phyloP scores from a whole-genome alignment of 2,888 invertebrate genomes.

The Andrena marginata region DNA sequence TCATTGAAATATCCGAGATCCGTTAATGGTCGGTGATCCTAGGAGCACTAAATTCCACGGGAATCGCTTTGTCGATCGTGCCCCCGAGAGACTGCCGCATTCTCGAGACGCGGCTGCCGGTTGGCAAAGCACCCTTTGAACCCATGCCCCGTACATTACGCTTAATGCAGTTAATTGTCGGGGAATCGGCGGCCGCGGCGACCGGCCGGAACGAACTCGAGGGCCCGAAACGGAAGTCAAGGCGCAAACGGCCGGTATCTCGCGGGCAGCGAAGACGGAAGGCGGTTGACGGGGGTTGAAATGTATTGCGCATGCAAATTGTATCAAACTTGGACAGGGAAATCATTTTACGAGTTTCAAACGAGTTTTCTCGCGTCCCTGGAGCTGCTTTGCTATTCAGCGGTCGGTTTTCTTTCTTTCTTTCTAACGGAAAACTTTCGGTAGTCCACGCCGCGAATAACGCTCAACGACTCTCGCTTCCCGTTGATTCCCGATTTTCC shows the following conservation, averaged over 20 bases:
- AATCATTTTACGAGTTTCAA: conserved; percentile 56
- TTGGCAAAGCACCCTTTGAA: conserved; percentile 42
- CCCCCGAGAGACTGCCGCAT: conserved; percentile 27
- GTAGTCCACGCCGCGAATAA: neutral
- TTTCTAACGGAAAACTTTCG: conserved; percentile 7
- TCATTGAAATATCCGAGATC: neutral
- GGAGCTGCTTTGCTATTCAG: conserved; percentile 55
- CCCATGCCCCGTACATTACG: conserved; percentile 35
- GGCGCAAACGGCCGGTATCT: neutral
- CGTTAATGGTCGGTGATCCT: conserved; percentile 17
- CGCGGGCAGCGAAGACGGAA: conserved; percentile 19
- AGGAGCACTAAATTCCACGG: conserved; percentile 12
- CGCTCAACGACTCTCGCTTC: neutral
- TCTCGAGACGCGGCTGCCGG: conserved; percentile 12
- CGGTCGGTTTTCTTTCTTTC: neutral
- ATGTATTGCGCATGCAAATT: conserved; percentile 53
- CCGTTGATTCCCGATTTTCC: neutral
- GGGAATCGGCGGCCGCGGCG: conserved; percentile 42
- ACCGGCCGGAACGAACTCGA: conserved; percentile 1
- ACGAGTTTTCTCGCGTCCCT: conserved; percentile 48
- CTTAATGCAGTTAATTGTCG: conserved; percentile 48
- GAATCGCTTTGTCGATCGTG: conserved; percentile 36
- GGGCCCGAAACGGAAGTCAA: conserved; percentile 18
- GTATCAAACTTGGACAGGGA: conserved; percentile 50
- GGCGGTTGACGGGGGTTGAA: neutral